Base-by-base conservation (phyloP, 2,797 vertebrate genomes). In the Momotus momota region DNA sequence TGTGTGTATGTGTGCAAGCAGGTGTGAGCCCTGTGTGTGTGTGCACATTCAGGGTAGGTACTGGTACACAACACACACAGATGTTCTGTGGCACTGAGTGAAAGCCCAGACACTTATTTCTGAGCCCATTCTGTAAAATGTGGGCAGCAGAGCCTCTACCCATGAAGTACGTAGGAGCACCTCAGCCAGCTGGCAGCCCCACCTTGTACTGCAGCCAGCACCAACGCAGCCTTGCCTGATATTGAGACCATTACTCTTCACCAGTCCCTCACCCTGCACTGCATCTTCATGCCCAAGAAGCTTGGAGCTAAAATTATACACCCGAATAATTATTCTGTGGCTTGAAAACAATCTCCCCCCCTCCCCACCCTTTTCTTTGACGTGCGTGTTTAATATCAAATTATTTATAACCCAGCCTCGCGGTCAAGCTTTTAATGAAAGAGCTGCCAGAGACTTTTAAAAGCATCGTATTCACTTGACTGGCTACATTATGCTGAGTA, bases 381-480 rank as follows among this genome's bases (percentile, higher is more conserved):
- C 83, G 33, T 90, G 94, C 88, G 61, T 93, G 91, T 91, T 97
- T 97, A 97, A 97, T 97, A 97, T 97, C 77, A 88, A 97, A 95
- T 97, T 96, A 97, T 97, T 97, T 94, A 94, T 97, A 95, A 96
- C 72, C 38, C 79, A 95, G 82, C 66, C 83, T 74, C 2, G 13
- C 77, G 57, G 89, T 94, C 96, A 96, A 92, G 75, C 92, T 95
- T 96, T 97, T 96, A 96, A 97, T 96, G 85, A 89, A 93, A 93
- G 86, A 84, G 43, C 89, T 92, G 95, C 95, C 77, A 88, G 93
- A 96, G 86, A 65, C 79, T 95, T 97, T 93, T 94, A 95, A 95
- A 96, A 85, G 86, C 84, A 43, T 81, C 19, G 2, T 82, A 80
- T 92, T 96, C 91, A 75, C 92, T 95, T 1, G 26, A 89, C 80